Percentiles rank a stretch among this genome's conserved stretches.
Conservation (phyloP, 2,888 invertebrate species). For the Lottia gigantea region DNA sequence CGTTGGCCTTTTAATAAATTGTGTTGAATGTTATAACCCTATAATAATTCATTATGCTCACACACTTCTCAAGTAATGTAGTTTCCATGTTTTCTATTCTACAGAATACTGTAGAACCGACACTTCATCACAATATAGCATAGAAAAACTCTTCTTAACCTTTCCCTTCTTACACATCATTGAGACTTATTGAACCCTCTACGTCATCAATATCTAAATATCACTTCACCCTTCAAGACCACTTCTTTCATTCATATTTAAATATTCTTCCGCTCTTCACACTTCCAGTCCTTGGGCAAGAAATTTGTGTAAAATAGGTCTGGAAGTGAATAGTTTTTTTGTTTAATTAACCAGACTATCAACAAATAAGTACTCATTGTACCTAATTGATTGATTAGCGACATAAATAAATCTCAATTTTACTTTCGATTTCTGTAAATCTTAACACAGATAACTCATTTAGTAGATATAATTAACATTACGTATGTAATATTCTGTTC, state of each 20-base stretch:
- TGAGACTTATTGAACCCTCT: not conserved
- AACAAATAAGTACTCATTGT: not conserved
- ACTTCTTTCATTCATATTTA: not conserved
- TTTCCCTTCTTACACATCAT: not conserved
- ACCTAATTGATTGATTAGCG: not conserved
- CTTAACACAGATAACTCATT: constrained; percentile 5
- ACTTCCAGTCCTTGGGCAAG: not conserved
- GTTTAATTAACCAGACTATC: not conserved
- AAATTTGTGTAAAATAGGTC: not conserved
- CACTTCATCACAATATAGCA: not conserved
- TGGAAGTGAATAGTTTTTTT: not conserved
- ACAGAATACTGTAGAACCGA: constrained; percentile 14
- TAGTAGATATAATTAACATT: not conserved
- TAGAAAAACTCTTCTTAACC: not conserved
- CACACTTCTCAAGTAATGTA: constrained; percentile 27
- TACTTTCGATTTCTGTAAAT: not conserved
- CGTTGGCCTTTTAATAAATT: constrained; percentile 7
- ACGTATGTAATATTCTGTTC: not conserved
- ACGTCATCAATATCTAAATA: constrained; percentile 8
- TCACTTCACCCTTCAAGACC: not conserved
- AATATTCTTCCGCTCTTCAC: constrained; percentile 1
- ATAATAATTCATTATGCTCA: constrained; percentile 22
- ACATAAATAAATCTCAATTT: not conserved
- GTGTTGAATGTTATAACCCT: constrained; percentile 9
- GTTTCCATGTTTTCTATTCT: constrained; percentile 29